Evolutionary conservation across 2,888 invertebrate genomes (phyloP).

Genomic region (Monoplex corrugatus): DNA sequence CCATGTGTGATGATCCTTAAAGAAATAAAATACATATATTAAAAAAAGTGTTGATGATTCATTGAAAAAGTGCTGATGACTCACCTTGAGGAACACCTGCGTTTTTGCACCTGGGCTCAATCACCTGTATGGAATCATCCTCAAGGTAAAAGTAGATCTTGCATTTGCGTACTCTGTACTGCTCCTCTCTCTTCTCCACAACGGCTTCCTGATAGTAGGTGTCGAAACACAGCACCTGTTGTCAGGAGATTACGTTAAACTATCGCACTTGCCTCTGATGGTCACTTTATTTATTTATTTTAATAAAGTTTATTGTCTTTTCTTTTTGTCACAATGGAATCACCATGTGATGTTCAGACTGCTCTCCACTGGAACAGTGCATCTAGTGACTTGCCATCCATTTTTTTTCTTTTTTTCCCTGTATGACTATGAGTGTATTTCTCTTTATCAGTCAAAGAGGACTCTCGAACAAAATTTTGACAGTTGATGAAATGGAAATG

Average conservation of each 20-base stretch:
- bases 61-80: slow-evolving; percentile 33
- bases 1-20: neutral
- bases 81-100: slow-evolving; percentile 93
- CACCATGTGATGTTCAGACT: too few relatives aligned
- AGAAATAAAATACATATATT: neutral
- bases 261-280: neutral
- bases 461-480: too few relatives aligned
- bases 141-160: slow-evolving; percentile 93
- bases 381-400: too few relatives aligned
- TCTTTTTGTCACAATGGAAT: neutral
- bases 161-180: slow-evolving; percentile 89
- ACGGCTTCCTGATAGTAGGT: slow-evolving; percentile 90
- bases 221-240: slow-evolving; percentile 87
- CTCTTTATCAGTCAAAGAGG: too few relatives aligned
- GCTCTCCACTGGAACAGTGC: too few relatives aligned
- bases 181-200: slow-evolving; percentile 87
- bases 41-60: neutral
- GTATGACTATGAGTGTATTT: too few relatives aligned
- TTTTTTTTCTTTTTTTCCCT: too few relatives aligned
- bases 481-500: too few relatives aligned
- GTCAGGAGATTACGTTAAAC: too few relatives aligned
- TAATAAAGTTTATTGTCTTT: neutral
- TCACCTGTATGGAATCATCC: slow-evolving; percentile 94
- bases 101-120: slow-evolving; percentile 90
- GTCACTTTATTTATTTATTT: neutral